Percentiles rank a stretch among this genome's conserved stretches.
These are phyloP conservation scores for Aplidium turbinatum DNA, from an alignment of 23 tunicate species.

Conservation along the genomic window DNA sequence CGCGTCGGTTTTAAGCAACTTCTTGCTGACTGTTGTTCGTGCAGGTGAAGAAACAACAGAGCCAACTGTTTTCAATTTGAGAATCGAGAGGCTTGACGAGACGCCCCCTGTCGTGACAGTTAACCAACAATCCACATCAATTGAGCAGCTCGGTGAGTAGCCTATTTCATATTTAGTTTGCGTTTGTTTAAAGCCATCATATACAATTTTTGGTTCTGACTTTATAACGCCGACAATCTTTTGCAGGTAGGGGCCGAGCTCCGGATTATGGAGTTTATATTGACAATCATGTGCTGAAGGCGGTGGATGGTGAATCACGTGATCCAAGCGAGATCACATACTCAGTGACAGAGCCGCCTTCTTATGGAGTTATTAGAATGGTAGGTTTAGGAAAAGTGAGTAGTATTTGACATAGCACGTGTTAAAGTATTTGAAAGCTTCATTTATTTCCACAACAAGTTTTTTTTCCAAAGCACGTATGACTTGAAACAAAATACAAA, in stretches of 20 bases:
- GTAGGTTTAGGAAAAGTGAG: constrained; percentile 21
- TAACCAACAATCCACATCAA: constrained; percentile 40
- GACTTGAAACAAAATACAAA: too few species aligned
- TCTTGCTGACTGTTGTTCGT: neutral
- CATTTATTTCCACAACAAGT: too few species aligned
- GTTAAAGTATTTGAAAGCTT: too few species aligned
- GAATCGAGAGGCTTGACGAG: constrained; percentile 66
- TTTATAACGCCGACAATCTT: too few species aligned
- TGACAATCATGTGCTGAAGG: constrained; percentile 39
- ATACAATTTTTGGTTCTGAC: too few species aligned
- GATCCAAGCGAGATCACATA: constrained; percentile 49
- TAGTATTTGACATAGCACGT: neutral
- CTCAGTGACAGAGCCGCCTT: constrained; percentile 51
- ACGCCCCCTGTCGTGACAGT: constrained; percentile 50
- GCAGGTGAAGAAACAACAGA: neutral
- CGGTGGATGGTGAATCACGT: constrained; percentile 23
- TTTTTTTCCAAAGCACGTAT: too few species aligned
- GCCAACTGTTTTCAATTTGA: constrained; percentile 48
- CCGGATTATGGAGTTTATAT: constrained; percentile 33
- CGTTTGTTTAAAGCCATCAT: too few species aligned
- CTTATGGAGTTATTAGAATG: constrained; percentile 46
- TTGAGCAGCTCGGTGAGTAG: constrained; percentile 61
- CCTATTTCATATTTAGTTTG: too few species aligned
- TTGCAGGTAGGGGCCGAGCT: constrained; percentile 1
- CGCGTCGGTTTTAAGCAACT: neutral